These are phyloP conservation scores for Lycorma delicatula DNA, from an alignment of 1,140 invertebrate species.

Conservation along the genomic window DNA sequence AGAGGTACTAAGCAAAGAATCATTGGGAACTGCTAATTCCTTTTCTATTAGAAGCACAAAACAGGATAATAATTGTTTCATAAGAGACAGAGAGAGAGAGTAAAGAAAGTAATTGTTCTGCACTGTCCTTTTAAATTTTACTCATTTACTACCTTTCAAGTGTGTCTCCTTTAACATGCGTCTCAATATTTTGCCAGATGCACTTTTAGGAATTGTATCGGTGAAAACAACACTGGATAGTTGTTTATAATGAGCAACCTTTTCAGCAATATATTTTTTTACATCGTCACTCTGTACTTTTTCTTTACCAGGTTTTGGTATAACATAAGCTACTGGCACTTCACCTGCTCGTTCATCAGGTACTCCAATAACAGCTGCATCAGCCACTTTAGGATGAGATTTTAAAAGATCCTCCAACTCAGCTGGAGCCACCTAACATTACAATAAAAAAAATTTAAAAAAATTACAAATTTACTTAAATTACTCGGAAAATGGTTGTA, in stretches of 20 bases:
- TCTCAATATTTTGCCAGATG: conserved; percentile 66
- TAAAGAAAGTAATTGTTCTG: too few species aligned
- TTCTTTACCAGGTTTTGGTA: conserved; percentile 41
- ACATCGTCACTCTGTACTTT: conserved; percentile 42
- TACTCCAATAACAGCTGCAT: conserved; percentile 63
- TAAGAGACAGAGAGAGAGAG: too few species aligned
- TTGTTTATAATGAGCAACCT: conserved; percentile 57
- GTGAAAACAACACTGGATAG: conserved; percentile 60
- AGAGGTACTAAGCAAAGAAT: too few species aligned
- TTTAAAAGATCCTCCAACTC: conserved; percentile 63
- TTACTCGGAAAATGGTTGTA: background rate
- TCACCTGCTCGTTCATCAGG: conserved; percentile 57
- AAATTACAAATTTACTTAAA: background rate
- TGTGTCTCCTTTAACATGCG: conserved; percentile 42
- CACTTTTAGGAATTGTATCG: conserved; percentile 59
- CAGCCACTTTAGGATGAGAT: conserved; percentile 51
- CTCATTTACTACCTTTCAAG: conserved; percentile 13
- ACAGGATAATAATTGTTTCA: too few species aligned
- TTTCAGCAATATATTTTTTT: conserved; percentile 44
- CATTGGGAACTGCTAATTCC: too few species aligned
- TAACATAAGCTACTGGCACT: conserved; percentile 51
- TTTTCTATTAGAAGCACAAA: too few species aligned
- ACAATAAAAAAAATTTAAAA: conserved; percentile 1
- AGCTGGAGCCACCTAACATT: conserved; percentile 48
- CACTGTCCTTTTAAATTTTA: too few species aligned